Evolutionary conservation across 2,797 vertebrate species (phyloP).

Genomic region (Discoglossus pictus): DNA sequence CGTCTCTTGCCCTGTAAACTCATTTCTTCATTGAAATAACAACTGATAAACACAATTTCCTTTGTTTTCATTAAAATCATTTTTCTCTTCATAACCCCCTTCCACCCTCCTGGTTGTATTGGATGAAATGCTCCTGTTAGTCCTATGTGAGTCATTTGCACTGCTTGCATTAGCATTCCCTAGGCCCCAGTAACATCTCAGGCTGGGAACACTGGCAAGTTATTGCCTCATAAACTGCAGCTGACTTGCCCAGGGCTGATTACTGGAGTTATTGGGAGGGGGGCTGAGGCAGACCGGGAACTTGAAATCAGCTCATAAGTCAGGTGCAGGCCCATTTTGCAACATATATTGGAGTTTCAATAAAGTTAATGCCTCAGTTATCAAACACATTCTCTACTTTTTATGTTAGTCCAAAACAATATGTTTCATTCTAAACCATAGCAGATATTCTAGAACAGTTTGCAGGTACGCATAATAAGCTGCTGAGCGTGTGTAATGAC

Average conservation of each 20-base stretch:
- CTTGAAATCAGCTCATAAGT: conserved; percentile 47
- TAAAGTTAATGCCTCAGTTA: conserved; percentile 38
- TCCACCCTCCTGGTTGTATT: conserved; percentile 36
- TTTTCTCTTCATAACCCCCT: conserved; percentile 42
- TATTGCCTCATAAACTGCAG: conserved; percentile 53
- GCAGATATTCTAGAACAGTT: too few relatives aligned
- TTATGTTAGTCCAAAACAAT: conserved; percentile 40
- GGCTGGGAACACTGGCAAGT: conserved; percentile 50
- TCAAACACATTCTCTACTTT: conserved; percentile 37
- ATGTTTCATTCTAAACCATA: too few relatives aligned
- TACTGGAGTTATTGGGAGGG: conserved; percentile 46
- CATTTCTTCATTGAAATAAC: conserved; percentile 9
- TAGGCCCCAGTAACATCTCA: conserved; percentile 45
- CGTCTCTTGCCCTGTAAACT: conserved; percentile 19
- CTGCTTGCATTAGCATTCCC: conserved; percentile 45
- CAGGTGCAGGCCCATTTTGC: conserved; percentile 42
- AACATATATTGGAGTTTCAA: conserved; percentile 39
- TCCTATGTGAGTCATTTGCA: conserved; percentile 43
- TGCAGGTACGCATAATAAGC: too few relatives aligned
- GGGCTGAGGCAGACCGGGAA: conserved; percentile 34
- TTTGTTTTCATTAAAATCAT: conserved; percentile 51
- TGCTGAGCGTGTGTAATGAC: too few relatives aligned
- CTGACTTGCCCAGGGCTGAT: conserved; percentile 49
- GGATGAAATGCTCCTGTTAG: conserved; percentile 39
- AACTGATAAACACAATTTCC: conserved; percentile 34